phyloP scores from a whole-genome alignment of 1,140 invertebrate genomes.

The Cecropterus lyciades region DNA sequence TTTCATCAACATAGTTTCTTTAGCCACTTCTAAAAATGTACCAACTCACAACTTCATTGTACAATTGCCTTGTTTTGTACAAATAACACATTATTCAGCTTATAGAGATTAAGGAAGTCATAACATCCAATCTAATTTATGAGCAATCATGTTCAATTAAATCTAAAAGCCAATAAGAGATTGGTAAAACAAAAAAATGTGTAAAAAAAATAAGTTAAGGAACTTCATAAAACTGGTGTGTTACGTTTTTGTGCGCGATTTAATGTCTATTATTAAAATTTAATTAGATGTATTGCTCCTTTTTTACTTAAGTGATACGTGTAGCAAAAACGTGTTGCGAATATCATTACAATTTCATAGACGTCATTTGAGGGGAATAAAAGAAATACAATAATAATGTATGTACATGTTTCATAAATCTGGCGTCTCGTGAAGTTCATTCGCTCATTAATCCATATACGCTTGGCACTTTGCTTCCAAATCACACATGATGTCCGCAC shows the following conservation, averaged over 20 bases:
- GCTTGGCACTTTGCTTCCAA: slow-evolving; percentile 17
- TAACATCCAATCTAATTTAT: slow-evolving; percentile 13
- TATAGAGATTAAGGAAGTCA: slow-evolving; percentile 20
- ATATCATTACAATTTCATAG: slow-evolving; percentile 16
- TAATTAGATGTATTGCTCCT: slow-evolving; percentile 23
- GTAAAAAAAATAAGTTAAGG: slow-evolving; percentile 13
- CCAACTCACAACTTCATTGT: background rate
- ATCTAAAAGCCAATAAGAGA: slow-evolving; percentile 13
- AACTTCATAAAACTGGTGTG: slow-evolving; percentile 2
- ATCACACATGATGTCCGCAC: slow-evolving; percentile 10
- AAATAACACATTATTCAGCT: background rate
- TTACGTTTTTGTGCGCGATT: slow-evolving; percentile 22
- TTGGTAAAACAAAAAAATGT: slow-evolving; percentile 22
- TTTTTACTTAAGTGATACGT: background rate
- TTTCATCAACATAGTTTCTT: slow-evolving; percentile 17
- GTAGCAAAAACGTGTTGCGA: background rate
- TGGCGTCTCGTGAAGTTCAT: slow-evolving; percentile 11
- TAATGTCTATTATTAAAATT: slow-evolving; percentile 12
- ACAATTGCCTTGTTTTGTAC: background rate
- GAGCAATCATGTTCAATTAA: slow-evolving; percentile 13
- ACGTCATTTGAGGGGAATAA: slow-evolving; percentile 1
- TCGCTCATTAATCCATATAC: background rate
- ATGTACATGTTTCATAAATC: slow-evolving; percentile 9
- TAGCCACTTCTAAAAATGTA: background rate
- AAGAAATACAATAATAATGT: slow-evolving; percentile 11